These are phyloP conservation scores for Ichneumoninae sp. DNA, from an alignment of 2,888 invertebrate genomes.

Conservation along the genomic window DNA sequence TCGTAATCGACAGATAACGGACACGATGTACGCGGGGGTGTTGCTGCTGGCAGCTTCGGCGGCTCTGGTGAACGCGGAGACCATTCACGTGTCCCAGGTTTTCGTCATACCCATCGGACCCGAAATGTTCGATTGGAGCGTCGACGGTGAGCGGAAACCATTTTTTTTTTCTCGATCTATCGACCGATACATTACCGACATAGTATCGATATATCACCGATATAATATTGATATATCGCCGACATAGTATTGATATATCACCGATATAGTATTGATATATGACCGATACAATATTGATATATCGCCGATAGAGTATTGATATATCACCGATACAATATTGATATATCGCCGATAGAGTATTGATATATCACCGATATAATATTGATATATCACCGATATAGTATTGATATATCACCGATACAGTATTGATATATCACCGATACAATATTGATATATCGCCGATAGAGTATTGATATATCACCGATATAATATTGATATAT, in stretches of 20 bases:
- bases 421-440: neutral
- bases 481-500: too few species aligned
- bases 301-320: too few species aligned
- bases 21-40: conserved; percentile 49
- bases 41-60: conserved; percentile 73
- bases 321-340: too few species aligned
- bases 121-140: conserved; percentile 92
- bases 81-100: conserved; percentile 90
- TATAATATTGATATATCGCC: too few species aligned
- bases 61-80: conserved; percentile 79
- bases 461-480: neutral
- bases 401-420: neutral
- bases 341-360: neutral
- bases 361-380: neutral
- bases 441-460: neutral
- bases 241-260: too few species aligned
- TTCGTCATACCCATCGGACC: conserved; percentile 92
- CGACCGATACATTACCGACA: neutral
- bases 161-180: neutral
- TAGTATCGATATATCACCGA: too few species aligned
- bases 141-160: conserved; percentile 86
- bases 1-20: conserved; percentile 33
- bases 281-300: too few species aligned
- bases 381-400: too few species aligned
- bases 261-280: too few species aligned